Conservation (phyloP, 1,140 invertebrate species). For the Calosoma granatense region DNA sequence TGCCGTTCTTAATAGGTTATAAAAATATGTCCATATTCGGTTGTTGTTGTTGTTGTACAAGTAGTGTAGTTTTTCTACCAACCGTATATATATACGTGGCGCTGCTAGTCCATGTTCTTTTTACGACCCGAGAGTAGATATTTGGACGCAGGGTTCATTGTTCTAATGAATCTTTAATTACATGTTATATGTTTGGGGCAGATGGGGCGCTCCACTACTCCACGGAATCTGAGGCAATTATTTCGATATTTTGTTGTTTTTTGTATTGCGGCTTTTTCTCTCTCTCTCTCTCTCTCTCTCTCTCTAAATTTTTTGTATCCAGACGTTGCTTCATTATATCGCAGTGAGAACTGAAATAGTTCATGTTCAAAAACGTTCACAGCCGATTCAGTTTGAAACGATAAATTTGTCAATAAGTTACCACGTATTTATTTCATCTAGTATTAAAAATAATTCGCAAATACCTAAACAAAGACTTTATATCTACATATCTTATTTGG, state of each 20-base stretch:
- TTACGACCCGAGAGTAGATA: not conserved
- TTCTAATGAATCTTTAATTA: constrained; percentile 9
- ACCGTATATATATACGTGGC: too few species aligned
- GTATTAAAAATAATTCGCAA: too few species aligned
- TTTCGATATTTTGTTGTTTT: constrained; percentile 4
- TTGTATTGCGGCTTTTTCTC: not conserved
- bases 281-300: not conserved
- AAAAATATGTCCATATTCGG: too few species aligned
- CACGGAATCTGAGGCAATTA: not conserved
- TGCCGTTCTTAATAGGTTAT: too few species aligned
- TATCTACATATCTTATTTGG: too few species aligned
- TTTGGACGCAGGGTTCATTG: constrained; percentile 2
- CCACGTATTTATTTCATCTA: too few species aligned
- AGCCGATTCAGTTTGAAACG: too few species aligned
- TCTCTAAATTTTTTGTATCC: not conserved
- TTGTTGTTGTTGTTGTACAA: not conserved
- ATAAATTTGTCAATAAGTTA: too few species aligned
- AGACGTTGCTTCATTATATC: not conserved
- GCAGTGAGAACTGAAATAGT: not conserved
- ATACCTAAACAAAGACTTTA: too few species aligned
- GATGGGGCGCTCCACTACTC: not conserved
- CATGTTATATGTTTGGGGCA: not conserved
- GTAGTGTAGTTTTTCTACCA: not conserved
- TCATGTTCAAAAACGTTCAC: too few species aligned
- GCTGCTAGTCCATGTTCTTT: too few species aligned